Conservation (phyloP, 2,888 invertebrate genomes). For the Willowsia nigromaculata region DNA sequence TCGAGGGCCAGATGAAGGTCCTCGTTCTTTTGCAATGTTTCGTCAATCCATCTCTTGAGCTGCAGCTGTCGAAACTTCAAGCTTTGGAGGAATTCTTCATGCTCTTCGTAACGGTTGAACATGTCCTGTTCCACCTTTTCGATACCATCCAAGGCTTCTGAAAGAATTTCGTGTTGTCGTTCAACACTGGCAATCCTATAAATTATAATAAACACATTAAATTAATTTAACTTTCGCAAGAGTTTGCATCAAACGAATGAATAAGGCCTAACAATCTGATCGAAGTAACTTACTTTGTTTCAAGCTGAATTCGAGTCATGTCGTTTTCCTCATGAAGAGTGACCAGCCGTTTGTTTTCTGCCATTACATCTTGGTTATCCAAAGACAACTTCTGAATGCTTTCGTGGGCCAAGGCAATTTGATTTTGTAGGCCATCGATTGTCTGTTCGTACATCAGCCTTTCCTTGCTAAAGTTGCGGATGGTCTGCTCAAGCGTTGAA, state of each 20-base stretch:
- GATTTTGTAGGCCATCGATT: slow-evolving; percentile 9
- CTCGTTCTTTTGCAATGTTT: neutral
- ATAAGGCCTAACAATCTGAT: neutral
- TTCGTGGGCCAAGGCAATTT: neutral
- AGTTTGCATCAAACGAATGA: neutral
- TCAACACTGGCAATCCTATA: slow-evolving; percentile 12
- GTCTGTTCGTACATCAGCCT: slow-evolving; percentile 49
- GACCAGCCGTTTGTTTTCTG: slow-evolving; percentile 4
- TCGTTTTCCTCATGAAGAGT: slow-evolving; percentile 28
- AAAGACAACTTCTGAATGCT: neutral
- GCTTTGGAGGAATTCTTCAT: slow-evolving; percentile 33
- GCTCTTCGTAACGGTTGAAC: slow-evolving; percentile 28
- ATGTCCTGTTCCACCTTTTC: slow-evolving; percentile 22
- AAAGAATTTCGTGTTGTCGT: slow-evolving; percentile 18
- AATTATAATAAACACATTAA: neutral
- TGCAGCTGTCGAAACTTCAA: slow-evolving; percentile 50
- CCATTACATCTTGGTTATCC: neutral
- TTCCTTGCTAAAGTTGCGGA: slow-evolving; percentile 56
- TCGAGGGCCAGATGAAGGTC: neutral
- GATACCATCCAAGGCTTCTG: neutral
- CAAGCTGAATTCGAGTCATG: neutral
- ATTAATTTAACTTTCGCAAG: no score
- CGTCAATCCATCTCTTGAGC: slow-evolving; percentile 25
- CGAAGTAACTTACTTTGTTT: slow-evolving; percentile 40
- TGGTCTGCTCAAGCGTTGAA: slow-evolving; percentile 16